A percentile compares a stretch with the other conserved stretches of the same genome.
These are phyloP conservation scores for Spilarctia lutea DNA, from an alignment of 2,888 invertebrate genomes.

Conservation along the genomic window DNA sequence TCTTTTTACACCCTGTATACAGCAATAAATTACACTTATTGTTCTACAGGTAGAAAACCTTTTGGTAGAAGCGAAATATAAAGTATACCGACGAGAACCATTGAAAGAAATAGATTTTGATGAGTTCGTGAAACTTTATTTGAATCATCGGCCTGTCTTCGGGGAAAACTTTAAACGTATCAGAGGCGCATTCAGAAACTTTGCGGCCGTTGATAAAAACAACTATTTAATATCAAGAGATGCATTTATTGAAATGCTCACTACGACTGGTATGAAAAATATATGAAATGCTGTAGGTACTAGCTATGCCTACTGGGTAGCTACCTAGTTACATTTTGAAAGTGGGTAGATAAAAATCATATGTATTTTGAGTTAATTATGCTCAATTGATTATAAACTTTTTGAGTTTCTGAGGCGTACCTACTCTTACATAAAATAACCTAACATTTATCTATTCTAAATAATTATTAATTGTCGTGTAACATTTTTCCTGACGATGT, in stretches of 20 bases:
- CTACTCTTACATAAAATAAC: no score
- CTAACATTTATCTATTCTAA: no score
- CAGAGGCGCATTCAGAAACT: slow-evolving; percentile 79
- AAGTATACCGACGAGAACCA: slow-evolving; percentile 79
- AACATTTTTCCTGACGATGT: no score
- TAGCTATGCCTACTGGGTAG: no score
- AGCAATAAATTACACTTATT: background rate
- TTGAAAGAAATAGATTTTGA: slow-evolving; percentile 88
- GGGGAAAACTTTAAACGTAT: slow-evolving; percentile 80
- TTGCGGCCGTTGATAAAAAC: slow-evolving; percentile 60
- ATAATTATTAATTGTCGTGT: no score
- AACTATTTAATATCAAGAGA: slow-evolving; percentile 66
- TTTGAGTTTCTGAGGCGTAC: no score
- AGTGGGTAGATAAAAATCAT: no score
- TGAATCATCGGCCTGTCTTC: slow-evolving; percentile 89
- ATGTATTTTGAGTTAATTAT: no score
- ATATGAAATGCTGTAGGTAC: background rate
- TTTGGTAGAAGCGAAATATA: slow-evolving; percentile 86
- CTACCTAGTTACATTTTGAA: no score
- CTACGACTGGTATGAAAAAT: slow-evolving; percentile 30
- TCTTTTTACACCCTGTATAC: no score
- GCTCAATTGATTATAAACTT: no score
- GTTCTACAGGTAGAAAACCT: slow-evolving; percentile 86
- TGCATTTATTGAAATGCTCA: slow-evolving; percentile 76
- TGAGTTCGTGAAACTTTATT: slow-evolving; percentile 88